Conservation (phyloP, 2,888 invertebrate species). For the Trichopria drosophilae region DNA sequence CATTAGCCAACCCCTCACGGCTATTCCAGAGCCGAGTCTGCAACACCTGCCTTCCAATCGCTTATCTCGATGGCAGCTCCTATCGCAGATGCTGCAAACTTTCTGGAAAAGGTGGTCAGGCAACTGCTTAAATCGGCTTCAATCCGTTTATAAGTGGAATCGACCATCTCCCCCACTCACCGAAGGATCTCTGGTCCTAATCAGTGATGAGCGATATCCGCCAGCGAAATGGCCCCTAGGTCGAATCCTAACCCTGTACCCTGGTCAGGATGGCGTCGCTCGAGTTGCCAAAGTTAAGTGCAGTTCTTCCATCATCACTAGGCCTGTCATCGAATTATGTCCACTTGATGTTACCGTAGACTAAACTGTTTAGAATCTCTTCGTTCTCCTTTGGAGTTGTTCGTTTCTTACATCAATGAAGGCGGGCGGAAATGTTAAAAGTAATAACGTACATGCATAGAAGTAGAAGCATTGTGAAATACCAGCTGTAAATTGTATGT, state of each 20-base stretch:
- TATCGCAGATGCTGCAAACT: slow-evolving; percentile 10
- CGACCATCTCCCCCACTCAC: neutral
- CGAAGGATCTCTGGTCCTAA: slow-evolving; percentile 1
- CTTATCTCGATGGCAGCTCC: slow-evolving; percentile 29
- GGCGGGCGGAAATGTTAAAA: too few relatives aligned
- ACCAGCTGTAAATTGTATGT: too few relatives aligned
- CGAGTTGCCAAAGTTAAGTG: neutral
- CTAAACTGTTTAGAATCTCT: too few relatives aligned
- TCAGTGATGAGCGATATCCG: slow-evolving; percentile 9
- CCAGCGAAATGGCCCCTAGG: neutral
- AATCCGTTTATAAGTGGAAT: slow-evolving; percentile 1
- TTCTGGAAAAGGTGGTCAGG: slow-evolving; percentile 27
- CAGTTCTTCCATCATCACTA: neutral
- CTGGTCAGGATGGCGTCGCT: neutral
- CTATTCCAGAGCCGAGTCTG: slow-evolving; percentile 38
- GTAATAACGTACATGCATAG: too few relatives aligned
- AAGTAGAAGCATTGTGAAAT: too few relatives aligned
- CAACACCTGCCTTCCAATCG: slow-evolving; percentile 27
- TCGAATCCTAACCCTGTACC: neutral
- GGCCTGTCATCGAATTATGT: slow-evolving; percentile 6
- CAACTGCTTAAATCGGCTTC: slow-evolving; percentile 19
- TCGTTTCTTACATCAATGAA: too few relatives aligned
- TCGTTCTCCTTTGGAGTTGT: too few relatives aligned
- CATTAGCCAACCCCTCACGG: slow-evolving; percentile 34
- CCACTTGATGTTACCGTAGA: neutral